Evolutionary conservation across 2,888 invertebrate genomes (phyloP), one percentile per base, ranked within the genome.

Genomic region (Anarsia innoxiella): DNA sequence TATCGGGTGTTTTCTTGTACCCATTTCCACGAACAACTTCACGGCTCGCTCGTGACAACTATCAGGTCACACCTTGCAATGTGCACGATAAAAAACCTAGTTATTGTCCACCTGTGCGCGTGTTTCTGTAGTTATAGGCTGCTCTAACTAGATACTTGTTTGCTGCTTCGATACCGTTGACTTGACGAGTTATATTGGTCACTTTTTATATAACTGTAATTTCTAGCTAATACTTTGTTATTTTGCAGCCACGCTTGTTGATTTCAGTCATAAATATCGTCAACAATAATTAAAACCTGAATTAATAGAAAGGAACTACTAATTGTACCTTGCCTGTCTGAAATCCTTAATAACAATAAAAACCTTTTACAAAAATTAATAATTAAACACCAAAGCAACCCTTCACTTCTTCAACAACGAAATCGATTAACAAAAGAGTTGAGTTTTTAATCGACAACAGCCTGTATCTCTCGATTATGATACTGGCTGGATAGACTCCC

Each of bases 101-200:
- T 65, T 62, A 64, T 65, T 67, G 66, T 70, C 57, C 67, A 66
- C 61, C 58, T 53, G 54, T 57, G 61, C 72, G 61, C 68, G 66
- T 73, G 70, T 65, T 56, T 59, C 54, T 53, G 59, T 57, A 34
- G 9, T 37, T 54, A 59, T 48, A 50, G 44, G 43, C 37, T 42
- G 48, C 51, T 54, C 53, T 46, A 41, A 52, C 52, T 39, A 57
- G 52, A 35, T 16, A 35, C 51, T 51, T 42, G 51, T 51, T 53
- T 46, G 48, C 40, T 40, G 40, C n/a, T n/a, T n/a, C n/a, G n/a
- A n/a, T n/a, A n/a, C n/a, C n/a, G n/a, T n/a, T n/a, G n/a, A n/a
- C n/a, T n/a, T n/a, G n/a, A n/a, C n/a, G n/a, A n/a, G n/a, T n/a
- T n/a, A n/a, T n/a, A n/a, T n/a, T n/a, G n/a, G n/a, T n/a, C n/a